Base-by-base conservation (phyloP, 2,888 invertebrate genomes). In the Epinotia bilunana region DNA sequence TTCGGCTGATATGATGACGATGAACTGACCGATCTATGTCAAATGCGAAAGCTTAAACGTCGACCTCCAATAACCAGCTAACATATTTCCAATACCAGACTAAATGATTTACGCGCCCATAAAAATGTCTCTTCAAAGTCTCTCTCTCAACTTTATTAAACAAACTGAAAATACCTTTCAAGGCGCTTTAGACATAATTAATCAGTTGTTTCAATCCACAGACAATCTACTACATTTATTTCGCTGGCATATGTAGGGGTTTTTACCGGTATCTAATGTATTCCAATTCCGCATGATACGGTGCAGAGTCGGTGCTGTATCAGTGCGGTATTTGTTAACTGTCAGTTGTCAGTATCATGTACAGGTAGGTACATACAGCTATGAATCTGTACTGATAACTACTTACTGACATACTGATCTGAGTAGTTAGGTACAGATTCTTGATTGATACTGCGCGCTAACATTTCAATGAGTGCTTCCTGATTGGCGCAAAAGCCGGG, bases 81-180 rank as follows among this genome's bases (percentile, higher is more conserved):
- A 57, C 57, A 57, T 20, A 20, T 57, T 57, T 57, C 57, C 57
- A 57, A 57, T 57, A 53, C 16, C 5, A 4, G 13, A 49, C 49
- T 49, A 49, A 49, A 49, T 28, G 9, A 65, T 53, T 28, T 49
- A 28, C 16, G 28, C 5, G 5, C 49, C 16, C 53, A 53, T 53
- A 65, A 65, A 65, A 65, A 53, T 53, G n/a, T 28, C 49, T 16
- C 49, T 65, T 4, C 28, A n/a, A 65, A 49, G 39, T 9, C 39
- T 39, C 39, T 49, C 49, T 49, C 13, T 28, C 28, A 28, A 11
- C 23, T n/a, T 53, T 23, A 28, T 46, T 28, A 53, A 64, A 53
- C 53, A 53, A 53, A 65, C 65, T 65, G 33, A 28, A 65, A 65
- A 53, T 7, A 28, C n/a, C 5, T 65, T n/a, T 12, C n/a, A 49